phyloP scores from a whole-genome alignment of 2,113 vertebrate genomes.

The Oryzias celebensis region DNA sequence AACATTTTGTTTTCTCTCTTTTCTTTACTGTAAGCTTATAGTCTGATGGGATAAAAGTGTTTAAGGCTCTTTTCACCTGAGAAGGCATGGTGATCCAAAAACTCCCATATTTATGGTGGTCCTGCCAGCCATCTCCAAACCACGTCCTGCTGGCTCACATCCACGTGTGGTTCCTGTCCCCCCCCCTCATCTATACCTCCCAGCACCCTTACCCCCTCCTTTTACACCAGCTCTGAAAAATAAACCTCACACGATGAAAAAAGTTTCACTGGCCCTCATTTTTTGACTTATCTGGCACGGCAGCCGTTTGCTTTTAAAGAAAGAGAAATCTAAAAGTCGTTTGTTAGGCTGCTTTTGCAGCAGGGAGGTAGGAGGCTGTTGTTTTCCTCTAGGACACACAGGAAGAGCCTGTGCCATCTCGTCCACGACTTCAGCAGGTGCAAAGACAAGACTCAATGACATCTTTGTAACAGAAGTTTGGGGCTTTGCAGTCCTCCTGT shows the following conservation, averaged over 20 bases:
- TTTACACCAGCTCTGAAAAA: conserved; percentile 19
- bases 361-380: conserved; percentile 8
- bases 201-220: background rate
- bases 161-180: conserved; percentile 41
- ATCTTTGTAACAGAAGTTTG: conserved; percentile 57
- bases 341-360: conserved; percentile 26
- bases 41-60: conserved; percentile 1
- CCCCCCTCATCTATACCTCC: conserved; percentile 6
- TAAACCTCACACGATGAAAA: conserved; percentile 52
- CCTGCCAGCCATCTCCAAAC: conserved; percentile 40
- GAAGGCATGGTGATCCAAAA: conserved; percentile 19
- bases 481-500: conserved; percentile 24
- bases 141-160: conserved; percentile 42
- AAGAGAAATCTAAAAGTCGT: conserved; percentile 9
- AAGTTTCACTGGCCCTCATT: conserved; percentile 45
- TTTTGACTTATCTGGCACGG: conserved; percentile 59
- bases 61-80: conserved; percentile 51
- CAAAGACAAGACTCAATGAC: conserved; percentile 63
- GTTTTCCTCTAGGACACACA: conserved; percentile 28
- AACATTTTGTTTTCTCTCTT: conserved; percentile 30
- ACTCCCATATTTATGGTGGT: conserved; percentile 53
- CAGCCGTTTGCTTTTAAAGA: conserved; percentile 17
- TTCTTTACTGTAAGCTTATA: conserved; percentile 37
- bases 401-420: conserved; percentile 53
- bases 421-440: conserved; percentile 54